Percentiles rank a stretch among this genome's conserved stretches.
These are phyloP conservation scores for Lithobius niger DNA, from an alignment of 1,140 invertebrate genomes.

Conservation along the genomic window DNA sequence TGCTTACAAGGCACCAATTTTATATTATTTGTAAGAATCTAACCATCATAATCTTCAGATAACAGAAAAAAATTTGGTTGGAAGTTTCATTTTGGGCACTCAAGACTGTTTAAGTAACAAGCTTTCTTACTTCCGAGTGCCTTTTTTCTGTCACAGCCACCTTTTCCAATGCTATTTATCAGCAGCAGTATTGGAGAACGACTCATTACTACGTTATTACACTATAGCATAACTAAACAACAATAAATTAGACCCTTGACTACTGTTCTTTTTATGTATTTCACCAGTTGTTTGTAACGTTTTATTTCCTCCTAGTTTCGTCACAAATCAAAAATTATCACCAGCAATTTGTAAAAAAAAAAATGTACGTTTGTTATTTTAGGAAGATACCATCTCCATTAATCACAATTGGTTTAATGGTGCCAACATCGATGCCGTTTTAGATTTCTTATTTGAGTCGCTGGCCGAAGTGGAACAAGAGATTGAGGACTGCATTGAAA, in stretches of 20 bases:
- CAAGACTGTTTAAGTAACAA: no score
- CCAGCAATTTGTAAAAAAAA: slow-evolving; percentile 6
- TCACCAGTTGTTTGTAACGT: background rate
- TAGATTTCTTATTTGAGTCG: slow-evolving; percentile 48
- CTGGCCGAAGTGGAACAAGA: slow-evolving; percentile 42
- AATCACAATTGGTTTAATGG: slow-evolving; percentile 97
- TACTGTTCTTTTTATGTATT: background rate
- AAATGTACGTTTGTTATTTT: slow-evolving; percentile 17
- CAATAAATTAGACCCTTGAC: background rate
- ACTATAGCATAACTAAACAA: no score
- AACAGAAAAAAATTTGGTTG: no score
- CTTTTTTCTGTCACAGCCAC: no score
- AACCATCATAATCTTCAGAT: no score
- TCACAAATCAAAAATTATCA: slow-evolving; percentile 9
- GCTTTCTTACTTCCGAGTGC: no score
- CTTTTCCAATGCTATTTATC: no score
- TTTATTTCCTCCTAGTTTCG: background rate
- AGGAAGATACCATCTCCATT: slow-evolving; percentile 86
- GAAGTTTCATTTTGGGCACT: no score
- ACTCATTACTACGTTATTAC: no score
- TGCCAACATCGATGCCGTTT: slow-evolving; percentile 64
- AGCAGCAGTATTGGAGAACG: no score
- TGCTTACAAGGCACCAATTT: no score
- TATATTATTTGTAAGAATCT: no score
- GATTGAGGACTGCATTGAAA: slow-evolving; percentile 4